phyloP scores from a whole-genome alignment of 1,140 invertebrate species.

The Zaprionus kolodkinae region DNA sequence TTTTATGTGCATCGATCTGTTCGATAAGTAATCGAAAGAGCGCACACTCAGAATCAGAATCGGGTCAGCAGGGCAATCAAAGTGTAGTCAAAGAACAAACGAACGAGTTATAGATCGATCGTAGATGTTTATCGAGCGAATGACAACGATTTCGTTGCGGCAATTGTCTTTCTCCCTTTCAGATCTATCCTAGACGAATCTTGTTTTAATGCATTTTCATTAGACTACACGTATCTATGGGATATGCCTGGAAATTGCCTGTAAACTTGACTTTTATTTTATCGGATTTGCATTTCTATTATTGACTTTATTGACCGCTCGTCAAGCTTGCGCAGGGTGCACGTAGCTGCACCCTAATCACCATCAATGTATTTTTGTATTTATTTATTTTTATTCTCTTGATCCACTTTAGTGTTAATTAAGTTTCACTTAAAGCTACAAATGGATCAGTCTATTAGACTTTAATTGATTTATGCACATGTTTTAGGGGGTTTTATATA shows the following conservation, averaged over 20 bases:
- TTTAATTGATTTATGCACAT: background rate
- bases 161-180: background rate
- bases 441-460: background rate
- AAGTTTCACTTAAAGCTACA: background rate
- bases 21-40: slow-evolving; percentile 29
- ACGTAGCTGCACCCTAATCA: background rate
- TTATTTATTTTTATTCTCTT: background rate
- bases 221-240: background rate
- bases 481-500: background rate
- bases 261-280: slow-evolving; percentile 4
- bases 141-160: slow-evolving; percentile 30
- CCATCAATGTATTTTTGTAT: background rate
- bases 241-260: background rate
- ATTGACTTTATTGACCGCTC: background rate
- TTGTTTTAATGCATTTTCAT: slow-evolving; percentile 2
- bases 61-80: slow-evolving; percentile 36
- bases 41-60: background rate
- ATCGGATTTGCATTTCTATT: slow-evolving; percentile 9
- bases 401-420: background rate
- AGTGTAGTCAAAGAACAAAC: background rate
- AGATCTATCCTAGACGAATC: background rate
- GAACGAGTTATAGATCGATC: slow-evolving; percentile 14
- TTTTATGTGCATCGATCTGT: slow-evolving; percentile 37
- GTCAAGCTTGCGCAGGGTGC: background rate
- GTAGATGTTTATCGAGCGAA: slow-evolving; percentile 15